Conservation (phyloP, 2,113 vertebrate species). For the Oreotrochilus melanogaster region DNA sequence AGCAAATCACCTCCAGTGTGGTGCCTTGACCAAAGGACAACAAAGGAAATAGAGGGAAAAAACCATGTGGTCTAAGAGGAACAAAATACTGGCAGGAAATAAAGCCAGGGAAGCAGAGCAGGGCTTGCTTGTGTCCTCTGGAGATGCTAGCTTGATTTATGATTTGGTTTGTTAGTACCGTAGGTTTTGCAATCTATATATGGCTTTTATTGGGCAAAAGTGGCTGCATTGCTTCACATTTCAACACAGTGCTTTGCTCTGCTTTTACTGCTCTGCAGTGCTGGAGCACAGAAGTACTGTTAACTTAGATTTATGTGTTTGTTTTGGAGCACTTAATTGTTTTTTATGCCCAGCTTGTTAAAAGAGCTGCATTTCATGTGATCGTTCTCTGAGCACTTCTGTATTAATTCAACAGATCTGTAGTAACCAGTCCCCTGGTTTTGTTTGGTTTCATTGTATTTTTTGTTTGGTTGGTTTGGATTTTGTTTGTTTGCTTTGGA, state of each 20-base stretch:
- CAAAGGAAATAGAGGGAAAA: neutral
- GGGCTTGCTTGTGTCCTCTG: accelerated
- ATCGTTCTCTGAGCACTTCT: neutral
- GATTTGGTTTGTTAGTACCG: neutral
- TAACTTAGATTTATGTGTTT: neutral
- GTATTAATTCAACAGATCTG: accelerated
- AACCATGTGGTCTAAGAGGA: neutral
- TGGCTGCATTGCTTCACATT: neutral
- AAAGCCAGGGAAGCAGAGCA: neutral
- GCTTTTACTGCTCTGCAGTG: neutral
- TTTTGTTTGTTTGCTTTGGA: neutral
- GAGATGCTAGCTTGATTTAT: neutral
- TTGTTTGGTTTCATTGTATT: too few species aligned
- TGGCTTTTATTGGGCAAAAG: neutral
- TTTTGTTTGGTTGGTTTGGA: too few species aligned
- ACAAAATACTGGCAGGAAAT: accelerated
- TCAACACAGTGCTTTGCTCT: neutral
- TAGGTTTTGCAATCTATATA: neutral
- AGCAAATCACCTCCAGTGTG: neutral
- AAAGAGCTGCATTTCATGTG: neutral
- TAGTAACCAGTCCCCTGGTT: neutral
- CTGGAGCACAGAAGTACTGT: neutral
- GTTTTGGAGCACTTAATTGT: neutral
- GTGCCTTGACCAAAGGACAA: accelerated
- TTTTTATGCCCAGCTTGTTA: neutral